Evolutionary conservation across 2,797 vertebrate genomes (phyloP), one percentile per base, ranked within the genome.

Genomic region (Discoglossus pictus): DNA sequence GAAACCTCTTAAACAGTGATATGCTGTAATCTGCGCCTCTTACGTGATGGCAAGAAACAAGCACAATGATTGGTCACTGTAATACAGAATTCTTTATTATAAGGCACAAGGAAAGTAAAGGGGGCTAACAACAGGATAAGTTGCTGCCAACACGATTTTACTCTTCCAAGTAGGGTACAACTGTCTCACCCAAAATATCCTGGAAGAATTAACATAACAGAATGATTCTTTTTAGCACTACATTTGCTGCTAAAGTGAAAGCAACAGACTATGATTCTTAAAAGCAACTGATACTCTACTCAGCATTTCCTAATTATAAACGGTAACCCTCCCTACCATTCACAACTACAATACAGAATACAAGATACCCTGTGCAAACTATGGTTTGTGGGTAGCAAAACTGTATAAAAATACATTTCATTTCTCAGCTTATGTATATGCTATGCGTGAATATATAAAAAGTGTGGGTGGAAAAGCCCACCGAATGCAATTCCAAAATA

Each of bases 321-420:
- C 27, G 27, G 7, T 6, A 51, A 59, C 39, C 17, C 23, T 27
- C 51, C 18, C 21, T 51, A 44, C 6, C 17, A 40, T 31, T 12
- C 36, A n/a, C 9, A 44, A 68, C 38, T 36, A 58, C 34, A 48
- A 40, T 42, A 68, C 38, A 69, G 36, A 58, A 67, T 42, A 44
- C 43, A 70, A 27, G 56, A 48, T 15, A 46, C 16, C 54, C 54
- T 23, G 10, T 12, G 21, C 17, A n/a, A 25, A 25, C 23, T 50
- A 50, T 25, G 46, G 21, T 50, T 25, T 3, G 34, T 38, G n/a
- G 52, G 25, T 42, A 69, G 53, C n/a, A 38, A 15, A 47, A 56
- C 51, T 48, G 59, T 70, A 71, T 59, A 71, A 71, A 71, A 71
- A 59, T 71, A 65, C 61, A 38, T 44, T 58, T 48, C 39, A 56